Evolutionary conservation across 2,888 invertebrate species (phyloP).

Genomic region (Dyspetes luteomarginatus): DNA sequence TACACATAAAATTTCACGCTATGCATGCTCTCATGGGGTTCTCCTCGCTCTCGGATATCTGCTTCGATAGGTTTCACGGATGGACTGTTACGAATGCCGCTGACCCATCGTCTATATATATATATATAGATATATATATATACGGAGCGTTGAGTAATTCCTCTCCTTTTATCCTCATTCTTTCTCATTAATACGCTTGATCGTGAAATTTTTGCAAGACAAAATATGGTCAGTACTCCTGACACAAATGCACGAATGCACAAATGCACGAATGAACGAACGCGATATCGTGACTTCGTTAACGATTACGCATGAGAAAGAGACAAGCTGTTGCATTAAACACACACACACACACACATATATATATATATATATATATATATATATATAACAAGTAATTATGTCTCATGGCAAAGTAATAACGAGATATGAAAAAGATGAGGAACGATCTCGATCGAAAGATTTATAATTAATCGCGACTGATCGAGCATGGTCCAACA

Average conservation of each 20-base stretch:
- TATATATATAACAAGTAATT: background rate
- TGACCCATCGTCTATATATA: conserved; percentile 48
- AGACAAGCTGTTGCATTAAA: too few relatives aligned
- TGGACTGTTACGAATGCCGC: conserved; percentile 70
- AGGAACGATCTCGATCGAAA: background rate
- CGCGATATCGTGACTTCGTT: too few relatives aligned
- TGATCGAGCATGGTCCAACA: background rate
- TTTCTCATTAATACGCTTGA: too few relatives aligned
- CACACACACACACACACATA: too few relatives aligned
- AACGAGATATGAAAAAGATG: too few relatives aligned
- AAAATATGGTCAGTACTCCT: too few relatives aligned
- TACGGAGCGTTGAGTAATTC: conserved; percentile 43
- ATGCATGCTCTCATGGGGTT: conserved; percentile 11
- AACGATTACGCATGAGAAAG: too few relatives aligned
- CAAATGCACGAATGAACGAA: too few relatives aligned
- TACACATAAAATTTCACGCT: conserved; percentile 25
- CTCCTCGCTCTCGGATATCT: conserved; percentile 76
- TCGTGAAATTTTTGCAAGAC: too few relatives aligned
- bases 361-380: background rate
- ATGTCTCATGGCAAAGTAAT: too few relatives aligned
- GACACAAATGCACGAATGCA: too few relatives aligned
- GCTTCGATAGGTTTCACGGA: conserved; percentile 81
- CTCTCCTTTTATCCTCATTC: conserved; percentile 19
- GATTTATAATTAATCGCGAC: conserved; percentile 1
- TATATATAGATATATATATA: background rate